A percentile compares a stretch with the other conserved stretches of the same genome.
phyloP scores from a whole-genome alignment of 2,888 invertebrate species.

The Nomada flava region DNA sequence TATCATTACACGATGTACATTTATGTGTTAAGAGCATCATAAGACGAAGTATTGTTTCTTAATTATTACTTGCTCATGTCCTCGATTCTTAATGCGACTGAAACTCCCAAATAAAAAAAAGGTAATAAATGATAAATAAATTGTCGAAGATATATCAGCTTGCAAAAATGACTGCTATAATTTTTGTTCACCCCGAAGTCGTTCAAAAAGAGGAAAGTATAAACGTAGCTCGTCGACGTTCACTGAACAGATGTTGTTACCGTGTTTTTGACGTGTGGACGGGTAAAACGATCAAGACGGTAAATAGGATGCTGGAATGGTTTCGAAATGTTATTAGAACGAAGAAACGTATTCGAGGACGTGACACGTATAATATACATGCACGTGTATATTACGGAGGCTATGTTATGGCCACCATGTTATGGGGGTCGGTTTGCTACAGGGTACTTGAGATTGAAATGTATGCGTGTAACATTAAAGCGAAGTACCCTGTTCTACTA shows the following conservation, averaged over 20 bases:
- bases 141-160: neutral
- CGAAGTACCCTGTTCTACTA: neutral
- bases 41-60: too few species aligned
- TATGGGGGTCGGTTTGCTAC: too few species aligned
- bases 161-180: neutral
- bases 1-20: too few species aligned
- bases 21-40: too few species aligned
- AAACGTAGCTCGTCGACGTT: neutral
- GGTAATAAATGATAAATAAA: neutral
- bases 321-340: constrained; percentile 24
- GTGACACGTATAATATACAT: neutral
- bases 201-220: neutral
- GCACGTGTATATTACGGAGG: neutral
- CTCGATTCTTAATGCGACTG: too few species aligned
- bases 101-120: too few species aligned
- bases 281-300: neutral
- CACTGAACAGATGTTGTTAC: neutral
- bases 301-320: neutral
- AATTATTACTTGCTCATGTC: too few species aligned
- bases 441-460: too few species aligned
- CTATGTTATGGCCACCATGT: constrained; percentile 6
- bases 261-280: neutral
- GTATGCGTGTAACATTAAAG: neutral
- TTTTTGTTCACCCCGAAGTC: neutral
- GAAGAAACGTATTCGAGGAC: constrained; percentile 10